A percentile compares a stretch with the other conserved stretches of the same genome.
Evolutionary conservation across 2,797 vertebrate genomes (phyloP).

Genomic region (Clarias fuscus): DNA sequence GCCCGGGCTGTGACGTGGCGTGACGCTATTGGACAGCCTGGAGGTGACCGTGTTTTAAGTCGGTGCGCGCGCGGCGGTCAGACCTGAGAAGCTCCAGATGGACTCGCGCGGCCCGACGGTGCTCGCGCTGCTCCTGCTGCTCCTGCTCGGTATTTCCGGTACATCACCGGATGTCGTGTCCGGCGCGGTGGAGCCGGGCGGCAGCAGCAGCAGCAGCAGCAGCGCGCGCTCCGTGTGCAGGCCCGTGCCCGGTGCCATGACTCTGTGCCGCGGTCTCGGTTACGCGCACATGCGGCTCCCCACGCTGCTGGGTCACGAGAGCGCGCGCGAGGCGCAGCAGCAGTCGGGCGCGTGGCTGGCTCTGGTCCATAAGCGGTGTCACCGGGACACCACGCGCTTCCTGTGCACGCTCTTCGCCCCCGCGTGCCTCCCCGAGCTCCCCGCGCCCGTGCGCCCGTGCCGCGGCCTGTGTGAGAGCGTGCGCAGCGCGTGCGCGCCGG

Average conservation of each 20-base stretch:
- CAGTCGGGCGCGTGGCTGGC: slow-evolving; percentile 81
- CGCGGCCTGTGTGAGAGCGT: slow-evolving; percentile 75
- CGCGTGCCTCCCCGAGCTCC: slow-evolving; percentile 76
- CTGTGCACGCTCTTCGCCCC: slow-evolving; percentile 82
- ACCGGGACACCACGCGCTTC: slow-evolving; percentile 79
- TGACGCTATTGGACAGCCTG: background rate
- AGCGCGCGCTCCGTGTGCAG: slow-evolving; percentile 75
- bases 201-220: background rate
- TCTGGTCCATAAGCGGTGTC: slow-evolving; percentile 78
- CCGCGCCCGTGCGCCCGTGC: slow-evolving; percentile 74
- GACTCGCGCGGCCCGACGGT: background rate
- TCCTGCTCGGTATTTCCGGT: background rate
- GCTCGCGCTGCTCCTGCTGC: background rate
- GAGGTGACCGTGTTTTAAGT: background rate
- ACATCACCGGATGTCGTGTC: background rate
- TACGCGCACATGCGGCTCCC: slow-evolving; percentile 81
- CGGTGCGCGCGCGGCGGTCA: background rate
- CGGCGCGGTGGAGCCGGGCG: slow-evolving; percentile 51
- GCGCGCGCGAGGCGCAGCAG: slow-evolving; percentile 75
- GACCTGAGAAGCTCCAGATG: background rate
- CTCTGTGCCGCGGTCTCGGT: slow-evolving; percentile 78
- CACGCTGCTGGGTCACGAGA: slow-evolving; percentile 80
- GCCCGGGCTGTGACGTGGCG: background rate
- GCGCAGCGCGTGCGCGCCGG: slow-evolving; percentile 76
- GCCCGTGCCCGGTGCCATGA: slow-evolving; percentile 74